Evolutionary conservation across 2,113 vertebrate species (phyloP), one percentile per base, ranked within the genome.

Genomic region (Hyla sarda): DNA sequence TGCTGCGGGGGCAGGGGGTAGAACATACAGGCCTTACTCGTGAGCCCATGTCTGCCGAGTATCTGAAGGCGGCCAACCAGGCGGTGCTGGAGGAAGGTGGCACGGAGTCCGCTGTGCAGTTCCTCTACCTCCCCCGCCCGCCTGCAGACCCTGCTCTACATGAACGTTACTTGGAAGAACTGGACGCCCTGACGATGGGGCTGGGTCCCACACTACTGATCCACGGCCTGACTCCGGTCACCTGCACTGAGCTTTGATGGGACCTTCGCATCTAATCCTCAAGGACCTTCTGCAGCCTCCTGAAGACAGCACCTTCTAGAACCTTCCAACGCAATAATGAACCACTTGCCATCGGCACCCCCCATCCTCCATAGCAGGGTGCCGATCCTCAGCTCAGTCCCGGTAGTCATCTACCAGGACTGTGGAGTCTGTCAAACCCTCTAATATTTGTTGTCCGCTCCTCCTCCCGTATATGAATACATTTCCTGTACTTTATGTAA

Each of bases 221-320:
- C 84, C 97, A 98, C 0, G 97, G 97, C 0, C 90, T 98, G 88
- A 97, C 96, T 4, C 95, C 95, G 0, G 97, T 98, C 81, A 98
- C 97, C 4, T 98, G 95, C 89, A 98, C 97, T n/a, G 97, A 96
- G n/a, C 94, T 98, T 75, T 98, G 91, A 96, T 47, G 14, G 30
- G 37, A 6, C 6, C 11, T 30, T 65, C 25, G 11, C 12, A 6
- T 54, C 78, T 12, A 50, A 37, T 21, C 21, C 34, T 41, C 73
- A 28, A 23, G 73, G 45, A 48, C n/a, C 21, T 74, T 41, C n/a
- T 73, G 8, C 16, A 2, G 34, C 41, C 10, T 25, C 25, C 25
- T 76, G 45, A 25, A 16, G 48, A 30, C 14, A n/a, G 62, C 30
- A 17, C 62, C 28, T 71, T 71, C 67, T 71, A 71, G 32, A 71